Evolutionary conservation across 2,113 vertebrate genomes (phyloP).

Genomic region (Argyrosomus japonicus): DNA sequence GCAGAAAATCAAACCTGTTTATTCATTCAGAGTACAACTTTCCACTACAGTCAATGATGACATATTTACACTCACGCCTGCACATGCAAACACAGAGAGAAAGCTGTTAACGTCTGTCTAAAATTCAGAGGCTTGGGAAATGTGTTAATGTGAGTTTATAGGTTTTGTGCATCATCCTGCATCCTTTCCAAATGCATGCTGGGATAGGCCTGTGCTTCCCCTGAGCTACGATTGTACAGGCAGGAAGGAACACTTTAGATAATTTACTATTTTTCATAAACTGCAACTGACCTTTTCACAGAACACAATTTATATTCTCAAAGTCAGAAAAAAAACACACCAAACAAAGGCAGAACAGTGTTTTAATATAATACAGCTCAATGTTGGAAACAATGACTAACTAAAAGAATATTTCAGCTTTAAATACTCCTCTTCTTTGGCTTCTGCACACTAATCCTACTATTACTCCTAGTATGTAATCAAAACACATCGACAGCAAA

Average conservation of each 20-base stretch:
- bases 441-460: too few relatives aligned
- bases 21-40: constrained; percentile 47
- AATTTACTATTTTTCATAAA: not conserved
- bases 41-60: constrained; percentile 32
- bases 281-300: not conserved
- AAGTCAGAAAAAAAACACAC: constrained; percentile 12
- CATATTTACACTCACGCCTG: constrained; percentile 38
- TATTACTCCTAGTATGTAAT: not conserved
- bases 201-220: not conserved
- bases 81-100: constrained; percentile 27
- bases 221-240: not conserved
- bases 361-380: not conserved
- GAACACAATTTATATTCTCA: not conserved
- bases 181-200: constrained; percentile 1
- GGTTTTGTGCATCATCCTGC: not conserved
- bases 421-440: not conserved
- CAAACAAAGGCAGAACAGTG: not conserved
- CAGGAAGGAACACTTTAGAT: not conserved
- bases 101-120: not conserved
- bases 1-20: constrained; percentile 35
- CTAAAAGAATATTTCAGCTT: not conserved
- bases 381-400: not conserved
- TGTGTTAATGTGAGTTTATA: not conserved
- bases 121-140: not conserved
- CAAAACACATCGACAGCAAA: not conserved